Evolutionary conservation across 2,797 vertebrate genomes (phyloP), one percentile per base, ranked within the genome.

Genomic region (Chromobotia macracanthus): DNA sequence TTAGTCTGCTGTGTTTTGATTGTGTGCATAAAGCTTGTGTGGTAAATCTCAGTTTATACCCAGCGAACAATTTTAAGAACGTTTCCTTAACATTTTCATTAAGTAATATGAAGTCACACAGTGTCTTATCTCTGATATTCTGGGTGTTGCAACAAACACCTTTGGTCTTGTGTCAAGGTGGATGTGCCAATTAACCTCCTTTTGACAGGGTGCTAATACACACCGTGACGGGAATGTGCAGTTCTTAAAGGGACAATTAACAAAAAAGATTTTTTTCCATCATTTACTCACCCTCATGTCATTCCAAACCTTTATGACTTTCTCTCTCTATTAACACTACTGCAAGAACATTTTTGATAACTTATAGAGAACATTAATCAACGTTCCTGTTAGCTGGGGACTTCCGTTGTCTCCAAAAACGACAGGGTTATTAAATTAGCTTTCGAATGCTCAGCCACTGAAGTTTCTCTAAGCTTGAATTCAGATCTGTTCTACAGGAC

Each of bases 161-260:
- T 60, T 15, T 61, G 58, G 15, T 15, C 58, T 61, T 61, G 58
- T 61, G 56, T 61, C 58, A 61, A 28, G 58, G 58, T 61, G 23
- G 58, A 61, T 28, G 25, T 28, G 25, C 13, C 58, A 28, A 31
- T 28, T 28, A 16, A 61, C 12, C 25, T 60, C 9, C 21, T 56
- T 51, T 18, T 51, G 6, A 15, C 0, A 18, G 1, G 5, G 7
- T 53, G 15, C 7, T n/a, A n/a, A n/a, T n/a, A n/a, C n/a, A n/a
- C n/a, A n/a, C n/a, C n/a, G n/a, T n/a, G n/a, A n/a, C n/a, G n/a
- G n/a, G n/a, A n/a, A n/a, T 44, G 41, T 44, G 12, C 12, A 44
- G 8, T 44, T 44, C 41, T 9, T 44, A 12, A 2, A 9, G 5
- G 41, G 41, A 44, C 8, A 44, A 44, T 44, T 0, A n/a, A n/a